phyloP scores from a whole-genome alignment of 2,888 invertebrate genomes.

The Drosophila mayaguana region DNA sequence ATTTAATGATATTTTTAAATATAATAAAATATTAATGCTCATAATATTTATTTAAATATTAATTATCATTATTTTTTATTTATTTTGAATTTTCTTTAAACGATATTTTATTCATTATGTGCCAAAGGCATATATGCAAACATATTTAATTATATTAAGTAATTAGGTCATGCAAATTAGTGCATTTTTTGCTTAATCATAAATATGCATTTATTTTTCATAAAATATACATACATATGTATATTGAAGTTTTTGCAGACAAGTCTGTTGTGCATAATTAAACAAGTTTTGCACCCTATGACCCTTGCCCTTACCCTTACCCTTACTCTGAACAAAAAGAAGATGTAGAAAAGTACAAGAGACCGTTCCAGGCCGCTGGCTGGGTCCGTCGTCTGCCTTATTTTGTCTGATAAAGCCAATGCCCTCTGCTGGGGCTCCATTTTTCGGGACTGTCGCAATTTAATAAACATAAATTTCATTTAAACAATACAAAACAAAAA shows the following conservation, averaged over 20 bases:
- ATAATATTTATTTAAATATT: not conserved
- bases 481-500: conserved; percentile 60
- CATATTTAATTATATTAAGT: conserved; percentile 1
- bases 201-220: not conserved
- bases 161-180: not conserved
- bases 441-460: conserved; percentile 58
- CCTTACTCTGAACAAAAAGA: conserved; percentile 2
- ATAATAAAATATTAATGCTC: too few species aligned
- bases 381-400: conserved; percentile 13
- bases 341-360: not conserved
- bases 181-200: not conserved
- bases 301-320: too few species aligned
- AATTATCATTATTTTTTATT: not conserved
- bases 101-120: not conserved
- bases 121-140: not conserved
- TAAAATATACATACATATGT: not conserved
- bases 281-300: not conserved
- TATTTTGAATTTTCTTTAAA: not conserved
- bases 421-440: conserved; percentile 46
- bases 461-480: conserved; percentile 74
- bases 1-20: too few species aligned
- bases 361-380: conserved; percentile 10
- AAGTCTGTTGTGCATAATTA: conserved; percentile 1
- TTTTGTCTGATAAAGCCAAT: conserved; percentile 44
- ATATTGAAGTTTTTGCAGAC: not conserved